Evolutionary conservation across 2,797 vertebrate genomes (phyloP).

Genomic region (Xyrichtys novacula): DNA sequence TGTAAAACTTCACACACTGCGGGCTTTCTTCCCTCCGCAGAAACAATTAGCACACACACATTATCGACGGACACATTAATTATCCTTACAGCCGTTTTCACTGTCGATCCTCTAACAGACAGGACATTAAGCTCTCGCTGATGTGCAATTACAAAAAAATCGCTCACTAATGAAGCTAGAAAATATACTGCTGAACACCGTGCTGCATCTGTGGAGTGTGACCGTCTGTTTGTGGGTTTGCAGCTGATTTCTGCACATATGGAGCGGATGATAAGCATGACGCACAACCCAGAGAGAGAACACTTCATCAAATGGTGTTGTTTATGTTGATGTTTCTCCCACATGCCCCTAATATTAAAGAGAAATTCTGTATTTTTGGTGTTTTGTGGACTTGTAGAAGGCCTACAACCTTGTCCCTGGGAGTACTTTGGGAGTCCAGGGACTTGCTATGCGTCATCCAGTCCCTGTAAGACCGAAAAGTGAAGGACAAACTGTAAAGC

Average conservation of each 20-base stretch:
- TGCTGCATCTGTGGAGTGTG: not conserved
- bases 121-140: slow-evolving; percentile 34
- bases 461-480: too few relatives aligned
- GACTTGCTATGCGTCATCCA: too few relatives aligned
- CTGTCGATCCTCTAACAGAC: slow-evolving; percentile 26
- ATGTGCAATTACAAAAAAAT: slow-evolving; percentile 47
- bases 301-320: not conserved
- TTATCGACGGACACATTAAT: slow-evolving; percentile 36
- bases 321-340: not conserved
- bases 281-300: not conserved
- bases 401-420: too few relatives aligned
- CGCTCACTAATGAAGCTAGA: slow-evolving; percentile 40
- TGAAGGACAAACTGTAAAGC: too few relatives aligned
- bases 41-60: slow-evolving; percentile 36
- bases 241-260: not conserved
- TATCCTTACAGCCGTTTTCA: slow-evolving; percentile 27
- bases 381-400: not conserved
- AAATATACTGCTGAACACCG: slow-evolving; percentile 6
- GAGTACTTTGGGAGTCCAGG: too few relatives aligned
- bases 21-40: slow-evolving; percentile 8
- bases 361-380: not conserved
- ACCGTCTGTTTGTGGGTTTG: not conserved
- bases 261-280: slow-evolving; percentile 1
- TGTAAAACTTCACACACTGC: not conserved
- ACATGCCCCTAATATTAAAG: not conserved